Percentiles rank a stretch among this genome's conserved stretches.
These are phyloP conservation scores for Pionites leucogaster DNA, from an alignment of 2,113 vertebrate genomes.

Conservation along the genomic window DNA sequence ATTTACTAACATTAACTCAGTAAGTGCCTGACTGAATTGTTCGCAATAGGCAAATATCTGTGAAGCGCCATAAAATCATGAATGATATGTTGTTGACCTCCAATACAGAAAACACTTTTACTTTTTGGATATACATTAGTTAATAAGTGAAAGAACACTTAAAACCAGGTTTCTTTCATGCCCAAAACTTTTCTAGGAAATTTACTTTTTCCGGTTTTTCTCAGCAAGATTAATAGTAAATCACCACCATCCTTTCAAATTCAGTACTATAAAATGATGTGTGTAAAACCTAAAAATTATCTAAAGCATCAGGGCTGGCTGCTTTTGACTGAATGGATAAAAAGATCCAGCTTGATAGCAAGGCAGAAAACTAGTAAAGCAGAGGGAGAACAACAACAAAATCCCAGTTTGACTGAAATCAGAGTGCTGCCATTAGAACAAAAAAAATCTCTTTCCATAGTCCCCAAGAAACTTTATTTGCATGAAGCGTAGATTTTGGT, in stretches of 20 bases:
- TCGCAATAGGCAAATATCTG: conserved; percentile 29
- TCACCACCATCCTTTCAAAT: neutral
- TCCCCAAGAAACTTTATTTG: neutral
- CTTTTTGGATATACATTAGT: neutral
- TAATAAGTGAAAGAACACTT: neutral
- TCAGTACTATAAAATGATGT: neutral
- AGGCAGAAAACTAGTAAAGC: neutral
- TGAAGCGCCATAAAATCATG: conserved; percentile 31
- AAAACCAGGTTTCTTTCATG: neutral
- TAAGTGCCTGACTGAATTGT: conserved; percentile 21
- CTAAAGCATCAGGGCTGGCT: neutral
- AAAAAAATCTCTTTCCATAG: neutral
- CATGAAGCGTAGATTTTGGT: neutral
- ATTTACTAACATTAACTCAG: neutral
- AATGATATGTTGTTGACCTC: conserved; percentile 7
- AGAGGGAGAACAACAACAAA: neutral
- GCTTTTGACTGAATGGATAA: neutral
- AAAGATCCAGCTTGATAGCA: neutral
- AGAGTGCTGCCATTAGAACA: neutral
- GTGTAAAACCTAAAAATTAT: neutral
- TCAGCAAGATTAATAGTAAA: neutral
- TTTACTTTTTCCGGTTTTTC: neutral
- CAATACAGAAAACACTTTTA: neutral
- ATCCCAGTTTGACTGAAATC: neutral
- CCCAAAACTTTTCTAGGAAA: neutral